Evolutionary conservation across 2,113 vertebrate species (phyloP).

Genomic region (Salminus brasiliensis): DNA sequence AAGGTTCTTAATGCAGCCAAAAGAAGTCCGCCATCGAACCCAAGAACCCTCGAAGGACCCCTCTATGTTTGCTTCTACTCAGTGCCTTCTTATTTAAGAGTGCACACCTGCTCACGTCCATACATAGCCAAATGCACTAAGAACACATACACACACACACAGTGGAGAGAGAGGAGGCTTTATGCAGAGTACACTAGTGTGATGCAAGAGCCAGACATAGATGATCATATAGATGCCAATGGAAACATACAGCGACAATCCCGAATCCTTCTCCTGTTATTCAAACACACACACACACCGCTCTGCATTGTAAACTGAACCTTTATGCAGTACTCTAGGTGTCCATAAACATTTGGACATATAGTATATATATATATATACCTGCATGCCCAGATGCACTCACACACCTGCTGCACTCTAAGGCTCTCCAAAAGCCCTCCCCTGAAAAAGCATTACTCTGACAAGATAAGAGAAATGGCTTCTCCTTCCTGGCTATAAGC

Average conservation of each 20-base stretch:
- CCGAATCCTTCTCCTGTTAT: too few species aligned
- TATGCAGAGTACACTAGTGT: not conserved
- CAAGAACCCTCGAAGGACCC: too few species aligned
- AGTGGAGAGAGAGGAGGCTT: not conserved
- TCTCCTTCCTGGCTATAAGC: not conserved
- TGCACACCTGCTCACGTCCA: not conserved
- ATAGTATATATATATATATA: not conserved
- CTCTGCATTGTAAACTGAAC: not conserved
- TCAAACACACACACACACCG: not conserved
- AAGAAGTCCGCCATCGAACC: too few species aligned
- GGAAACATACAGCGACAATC: not conserved
- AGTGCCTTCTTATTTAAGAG: not conserved
- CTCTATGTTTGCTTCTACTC: too few species aligned
- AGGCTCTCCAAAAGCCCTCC: slow-evolving; percentile 2
- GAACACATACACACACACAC: too few species aligned
- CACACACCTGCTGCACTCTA: not conserved
- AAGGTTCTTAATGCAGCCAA: too few species aligned
- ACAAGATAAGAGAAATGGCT: slow-evolving; percentile 34
- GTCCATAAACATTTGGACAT: not conserved
- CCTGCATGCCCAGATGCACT: not conserved
- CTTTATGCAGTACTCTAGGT: not conserved
- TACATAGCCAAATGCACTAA: not conserved
- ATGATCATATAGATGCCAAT: not conserved
- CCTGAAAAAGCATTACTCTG: slow-evolving; percentile 26
- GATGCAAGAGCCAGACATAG: slow-evolving; percentile 2